Conservation (phyloP, 2,888 invertebrate species). For the Horisme vitalbata region DNA sequence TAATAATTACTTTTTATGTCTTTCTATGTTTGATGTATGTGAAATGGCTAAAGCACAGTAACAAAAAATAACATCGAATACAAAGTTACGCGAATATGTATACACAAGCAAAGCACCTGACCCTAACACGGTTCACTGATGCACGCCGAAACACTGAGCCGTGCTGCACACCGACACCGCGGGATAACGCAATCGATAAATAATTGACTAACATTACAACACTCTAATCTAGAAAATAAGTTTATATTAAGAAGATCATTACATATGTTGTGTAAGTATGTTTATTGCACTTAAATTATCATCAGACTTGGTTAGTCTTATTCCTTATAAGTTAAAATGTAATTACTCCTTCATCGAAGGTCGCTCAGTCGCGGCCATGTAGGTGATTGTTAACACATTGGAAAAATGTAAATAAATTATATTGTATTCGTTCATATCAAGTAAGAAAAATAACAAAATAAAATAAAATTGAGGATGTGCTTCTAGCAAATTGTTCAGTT, state of each 20-base stretch:
- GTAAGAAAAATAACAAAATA: not conserved
- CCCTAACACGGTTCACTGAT: not conserved
- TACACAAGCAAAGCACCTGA: constrained; percentile 20
- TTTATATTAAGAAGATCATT: constrained; percentile 7
- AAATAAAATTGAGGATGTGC: constrained; percentile 3
- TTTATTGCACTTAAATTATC: constrained; percentile 29
- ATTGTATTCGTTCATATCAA: not conserved
- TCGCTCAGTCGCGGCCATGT: not conserved
- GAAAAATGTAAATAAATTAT: no score
- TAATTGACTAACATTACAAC: constrained; percentile 25
- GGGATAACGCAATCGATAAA: constrained; percentile 9
- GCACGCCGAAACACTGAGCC: no score
- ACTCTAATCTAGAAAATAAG: constrained; percentile 17
- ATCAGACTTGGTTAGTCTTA: constrained; percentile 24
- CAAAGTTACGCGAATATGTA: no score
- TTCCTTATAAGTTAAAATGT: constrained; percentile 5
- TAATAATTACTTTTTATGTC: no score
- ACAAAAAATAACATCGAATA: no score
- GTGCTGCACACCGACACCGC: not conserved
- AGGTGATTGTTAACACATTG: no score
- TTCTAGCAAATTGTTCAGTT: no score
- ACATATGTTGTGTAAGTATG: constrained; percentile 14
- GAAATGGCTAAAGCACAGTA: no score
- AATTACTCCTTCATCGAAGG: no score
- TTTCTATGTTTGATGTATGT: no score